Evolutionary conservation across 2,888 invertebrate genomes (phyloP).

Genomic region (Caenorhabditis virilis): DNA sequence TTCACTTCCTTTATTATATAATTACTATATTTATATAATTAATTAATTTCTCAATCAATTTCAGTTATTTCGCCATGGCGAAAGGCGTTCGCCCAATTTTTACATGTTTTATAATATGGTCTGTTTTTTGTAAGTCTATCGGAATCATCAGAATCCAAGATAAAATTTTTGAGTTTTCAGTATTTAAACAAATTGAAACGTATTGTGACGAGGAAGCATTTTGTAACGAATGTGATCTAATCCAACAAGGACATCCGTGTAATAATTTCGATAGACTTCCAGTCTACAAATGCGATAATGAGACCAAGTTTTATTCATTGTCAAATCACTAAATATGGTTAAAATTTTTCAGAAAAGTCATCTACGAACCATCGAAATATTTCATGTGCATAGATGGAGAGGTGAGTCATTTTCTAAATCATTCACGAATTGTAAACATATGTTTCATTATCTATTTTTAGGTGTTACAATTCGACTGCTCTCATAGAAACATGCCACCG

Average conservation of each 20-base stretch:
- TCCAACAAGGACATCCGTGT: slow-evolving; percentile 40
- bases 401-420: slow-evolving; percentile 11
- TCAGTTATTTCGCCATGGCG: too few relatives aligned
- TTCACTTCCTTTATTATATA: too few relatives aligned
- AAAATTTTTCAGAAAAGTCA: slow-evolving; percentile 27
- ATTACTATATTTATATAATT: too few relatives aligned
- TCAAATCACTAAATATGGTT: neutral
- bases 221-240: slow-evolving; percentile 53
- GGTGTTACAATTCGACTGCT: slow-evolving; percentile 38
- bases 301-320: slow-evolving; percentile 21
- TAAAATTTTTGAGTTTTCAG: too few relatives aligned
- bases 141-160: too few relatives aligned
- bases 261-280: slow-evolving; percentile 45
- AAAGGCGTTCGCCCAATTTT: too few relatives aligned
- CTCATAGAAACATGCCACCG: slow-evolving; percentile 35
- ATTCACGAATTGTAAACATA: too few relatives aligned
- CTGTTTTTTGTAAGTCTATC: too few relatives aligned
- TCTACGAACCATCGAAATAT: slow-evolving; percentile 40
- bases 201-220: slow-evolving; percentile 53
- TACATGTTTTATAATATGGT: too few relatives aligned
- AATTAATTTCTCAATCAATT: too few relatives aligned
- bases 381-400: slow-evolving; percentile 49
- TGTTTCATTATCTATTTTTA: slow-evolving; percentile 4
- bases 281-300: slow-evolving; percentile 40
- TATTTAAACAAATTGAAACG: too few relatives aligned